These are phyloP conservation scores for Micromys minutus DNA, from an alignment of 2,113 vertebrate genomes.

Conservation along the genomic window DNA sequence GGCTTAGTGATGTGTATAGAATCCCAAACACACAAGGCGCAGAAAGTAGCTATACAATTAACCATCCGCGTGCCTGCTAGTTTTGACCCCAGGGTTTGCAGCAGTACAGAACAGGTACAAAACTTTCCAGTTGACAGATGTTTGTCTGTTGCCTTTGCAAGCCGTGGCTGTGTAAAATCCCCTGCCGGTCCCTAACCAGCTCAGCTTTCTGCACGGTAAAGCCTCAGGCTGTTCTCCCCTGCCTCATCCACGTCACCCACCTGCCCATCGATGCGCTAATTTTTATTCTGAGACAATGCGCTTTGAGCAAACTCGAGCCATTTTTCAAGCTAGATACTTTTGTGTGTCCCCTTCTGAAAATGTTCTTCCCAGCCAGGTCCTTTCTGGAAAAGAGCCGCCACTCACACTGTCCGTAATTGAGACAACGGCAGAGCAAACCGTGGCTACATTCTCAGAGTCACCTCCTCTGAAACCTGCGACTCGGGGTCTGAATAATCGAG, in stretches of 20 bases:
- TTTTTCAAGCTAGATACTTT: background rate
- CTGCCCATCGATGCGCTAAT: background rate
- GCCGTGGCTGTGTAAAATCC: background rate
- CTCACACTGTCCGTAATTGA: background rate
- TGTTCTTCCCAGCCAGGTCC: background rate
- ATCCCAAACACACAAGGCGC: background rate
- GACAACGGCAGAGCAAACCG: background rate
- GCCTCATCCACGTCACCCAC: background rate
- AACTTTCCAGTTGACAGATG: background rate
- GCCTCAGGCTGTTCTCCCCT: background rate
- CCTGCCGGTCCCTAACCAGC: background rate
- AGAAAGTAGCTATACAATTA: background rate
- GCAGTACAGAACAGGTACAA: background rate
- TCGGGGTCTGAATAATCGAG: background rate
- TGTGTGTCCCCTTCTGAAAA: background rate
- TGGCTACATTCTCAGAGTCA: background rate
- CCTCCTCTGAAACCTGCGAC: background rate
- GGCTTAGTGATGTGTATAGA: background rate
- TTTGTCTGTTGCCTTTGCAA: background rate
- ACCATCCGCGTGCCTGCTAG: background rate
- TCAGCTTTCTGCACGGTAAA: background rate
- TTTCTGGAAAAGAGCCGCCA: background rate
- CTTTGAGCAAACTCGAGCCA: background rate
- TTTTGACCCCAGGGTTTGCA: background rate
- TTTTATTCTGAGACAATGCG: conserved; percentile 13